A percentile compares a stretch with the other conserved stretches of the same genome.
Conservation (phyloP, 2,113 vertebrate genomes). For the Urocynchramus pylzowi region DNA sequence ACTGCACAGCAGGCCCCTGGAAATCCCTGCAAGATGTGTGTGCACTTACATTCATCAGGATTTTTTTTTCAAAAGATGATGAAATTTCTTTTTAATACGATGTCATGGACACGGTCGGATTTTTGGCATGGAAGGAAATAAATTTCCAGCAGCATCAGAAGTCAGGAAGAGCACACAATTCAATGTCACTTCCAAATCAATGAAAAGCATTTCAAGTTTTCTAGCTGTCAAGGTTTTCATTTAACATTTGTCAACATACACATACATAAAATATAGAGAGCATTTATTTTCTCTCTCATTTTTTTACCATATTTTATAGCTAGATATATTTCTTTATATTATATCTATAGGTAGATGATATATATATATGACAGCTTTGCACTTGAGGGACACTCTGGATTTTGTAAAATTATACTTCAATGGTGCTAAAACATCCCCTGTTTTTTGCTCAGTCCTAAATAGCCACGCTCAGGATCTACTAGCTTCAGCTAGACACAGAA, state of each 20-base stretch:
- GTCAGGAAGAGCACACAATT: neutral
- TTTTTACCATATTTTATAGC: neutral
- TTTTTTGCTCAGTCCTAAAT: neutral
- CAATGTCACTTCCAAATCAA: neutral
- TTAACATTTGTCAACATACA: neutral
- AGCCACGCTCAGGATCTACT: accelerated
- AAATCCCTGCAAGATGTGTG: neutral
- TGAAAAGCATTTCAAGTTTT: neutral
- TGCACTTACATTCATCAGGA: neutral
- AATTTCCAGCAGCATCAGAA: neutral
- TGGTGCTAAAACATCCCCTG: neutral
- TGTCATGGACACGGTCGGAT: neutral
- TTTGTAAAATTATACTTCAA: neutral
- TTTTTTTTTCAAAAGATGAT: neutral
- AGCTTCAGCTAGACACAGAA: neutral
- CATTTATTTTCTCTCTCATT: neutral
- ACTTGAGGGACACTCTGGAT: neutral
- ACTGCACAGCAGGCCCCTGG: neutral
- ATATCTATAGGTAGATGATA: neutral
- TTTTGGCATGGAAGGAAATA: neutral
- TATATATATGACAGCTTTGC: neutral
- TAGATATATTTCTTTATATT: neutral
- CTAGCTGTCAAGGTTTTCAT: neutral
- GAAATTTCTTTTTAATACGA: neutral
- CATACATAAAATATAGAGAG: neutral